These are phyloP conservation scores for Pimpla rufipes DNA, from an alignment of 2,888 invertebrate genomes.

Conservation along the genomic window DNA sequence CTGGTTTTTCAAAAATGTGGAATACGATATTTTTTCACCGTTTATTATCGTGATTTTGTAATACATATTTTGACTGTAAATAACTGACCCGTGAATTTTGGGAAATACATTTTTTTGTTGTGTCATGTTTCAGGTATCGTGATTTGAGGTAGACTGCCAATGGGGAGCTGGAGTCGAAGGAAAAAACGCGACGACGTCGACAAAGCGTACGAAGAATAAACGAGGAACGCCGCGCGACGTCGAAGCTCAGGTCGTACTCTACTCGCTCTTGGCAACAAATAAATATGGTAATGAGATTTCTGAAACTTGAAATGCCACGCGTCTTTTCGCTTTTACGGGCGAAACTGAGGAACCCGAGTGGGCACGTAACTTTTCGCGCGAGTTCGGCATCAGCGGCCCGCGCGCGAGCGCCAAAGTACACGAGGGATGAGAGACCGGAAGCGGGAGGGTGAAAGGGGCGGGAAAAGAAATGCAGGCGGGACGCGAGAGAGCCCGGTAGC, in stretches of 20 bases:
- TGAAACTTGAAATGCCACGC: conserved; percentile 82
- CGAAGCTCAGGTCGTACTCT: conserved; percentile 6
- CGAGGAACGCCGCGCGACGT: neutral
- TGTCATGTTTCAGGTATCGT: neutral
- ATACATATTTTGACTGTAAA: too few species aligned
- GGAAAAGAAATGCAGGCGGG: conserved; percentile 66
- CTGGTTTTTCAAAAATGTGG: neutral
- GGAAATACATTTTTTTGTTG: too few species aligned
- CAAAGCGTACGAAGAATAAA: neutral
- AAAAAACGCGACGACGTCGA: neutral
- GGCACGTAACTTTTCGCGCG: conserved; percentile 77
- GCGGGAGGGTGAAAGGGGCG: conserved; percentile 59
- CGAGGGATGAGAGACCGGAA: conserved; percentile 61
- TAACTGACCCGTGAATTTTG: too few species aligned
- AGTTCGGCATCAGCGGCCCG: conserved; percentile 59
- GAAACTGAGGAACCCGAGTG: conserved; percentile 79
- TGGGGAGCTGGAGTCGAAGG: neutral
- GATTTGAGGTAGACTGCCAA: neutral
- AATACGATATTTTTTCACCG: too few species aligned
- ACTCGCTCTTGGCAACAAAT: conserved; percentile 79
- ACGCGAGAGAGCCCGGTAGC: conserved; percentile 74
- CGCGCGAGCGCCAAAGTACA: conserved; percentile 51
- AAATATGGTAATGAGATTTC: conserved; percentile 83
- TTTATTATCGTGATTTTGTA: neutral
- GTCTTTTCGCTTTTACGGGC: conserved; percentile 73